Conservation (phyloP, 2,797 vertebrate species). For the Enteromius afrohamiltoni region DNA sequence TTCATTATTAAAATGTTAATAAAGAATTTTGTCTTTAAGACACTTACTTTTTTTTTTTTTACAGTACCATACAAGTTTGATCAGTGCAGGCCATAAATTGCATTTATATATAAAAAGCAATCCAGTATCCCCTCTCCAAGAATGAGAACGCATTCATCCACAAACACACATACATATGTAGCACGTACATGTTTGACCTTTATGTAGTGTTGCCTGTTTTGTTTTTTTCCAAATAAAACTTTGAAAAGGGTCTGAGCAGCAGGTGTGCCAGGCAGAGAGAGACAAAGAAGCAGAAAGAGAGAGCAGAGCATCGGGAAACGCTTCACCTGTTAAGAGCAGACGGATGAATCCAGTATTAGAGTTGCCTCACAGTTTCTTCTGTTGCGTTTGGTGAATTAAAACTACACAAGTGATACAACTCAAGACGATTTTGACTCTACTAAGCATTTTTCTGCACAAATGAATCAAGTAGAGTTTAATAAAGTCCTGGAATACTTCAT, state of each 20-base stretch:
- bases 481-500: conserved; percentile 5
- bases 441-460: not conserved
- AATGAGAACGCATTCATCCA: conserved; percentile 19
- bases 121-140: conserved; percentile 64
- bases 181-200: conserved; percentile 58
- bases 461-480: not conserved
- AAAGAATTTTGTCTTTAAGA: conserved; percentile 41
- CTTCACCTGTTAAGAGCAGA: conserved; percentile 75
- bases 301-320: conserved; percentile 70
- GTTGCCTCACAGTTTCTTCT: conserved; percentile 18
- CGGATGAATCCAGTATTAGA: conserved; percentile 58
- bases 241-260: conserved; percentile 73
- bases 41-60: conserved; percentile 15
- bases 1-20: conserved; percentile 17
- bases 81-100: conserved; percentile 52
- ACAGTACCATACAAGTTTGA: not conserved
- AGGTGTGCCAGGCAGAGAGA: conserved; percentile 62
- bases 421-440: not conserved
- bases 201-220: conserved; percentile 55
- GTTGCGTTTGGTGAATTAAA: conserved; percentile 21
- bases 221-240: conserved; percentile 71
- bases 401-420: conserved; percentile 16
- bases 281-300: conserved; percentile 66
- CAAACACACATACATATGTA: conserved; percentile 33
- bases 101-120: conserved; percentile 50